These are phyloP conservation scores for Sipha flava DNA, from an alignment of 1,140 invertebrate genomes.

Conservation along the genomic window DNA sequence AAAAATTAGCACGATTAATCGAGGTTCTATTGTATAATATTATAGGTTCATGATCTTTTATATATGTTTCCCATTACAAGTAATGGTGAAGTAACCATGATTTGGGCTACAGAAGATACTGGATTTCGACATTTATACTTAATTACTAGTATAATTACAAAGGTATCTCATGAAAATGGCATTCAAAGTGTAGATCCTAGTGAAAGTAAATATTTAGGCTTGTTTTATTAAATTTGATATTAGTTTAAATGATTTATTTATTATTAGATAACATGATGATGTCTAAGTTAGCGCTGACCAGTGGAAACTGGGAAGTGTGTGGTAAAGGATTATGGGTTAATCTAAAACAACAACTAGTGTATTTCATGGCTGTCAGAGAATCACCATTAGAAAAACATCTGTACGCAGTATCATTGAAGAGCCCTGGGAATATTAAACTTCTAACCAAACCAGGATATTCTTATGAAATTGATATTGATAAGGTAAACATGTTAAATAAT, in stretches of 20 bases:
- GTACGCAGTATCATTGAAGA: constrained; percentile 64
- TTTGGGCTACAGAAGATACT: constrained; percentile 87
- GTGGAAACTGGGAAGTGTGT: constrained; percentile 75
- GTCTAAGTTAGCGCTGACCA: constrained; percentile 62
- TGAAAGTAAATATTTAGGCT: constrained; percentile 8
- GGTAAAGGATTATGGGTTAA: constrained; percentile 71
- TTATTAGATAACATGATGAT: constrained; percentile 22
- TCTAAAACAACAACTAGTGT: constrained; percentile 58
- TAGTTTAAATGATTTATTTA: neutral
- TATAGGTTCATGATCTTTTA: constrained; percentile 71
- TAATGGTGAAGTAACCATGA: constrained; percentile 57
- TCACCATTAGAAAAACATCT: constrained; percentile 73
- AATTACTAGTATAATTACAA: constrained; percentile 52
- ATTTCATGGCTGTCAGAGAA: constrained; percentile 72
- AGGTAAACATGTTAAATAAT: constrained; percentile 45
- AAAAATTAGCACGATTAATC: too few species aligned
- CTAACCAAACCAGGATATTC: constrained; percentile 67
- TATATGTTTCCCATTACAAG: constrained; percentile 64
- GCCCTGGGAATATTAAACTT: constrained; percentile 58
- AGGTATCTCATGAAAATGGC: constrained; percentile 36
- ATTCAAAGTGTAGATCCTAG: constrained; percentile 5
- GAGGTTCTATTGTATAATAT: too few species aligned
- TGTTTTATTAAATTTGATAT: neutral
- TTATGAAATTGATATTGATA: constrained; percentile 69
- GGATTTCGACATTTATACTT: constrained; percentile 87